Conservation (phyloP, 2,888 invertebrate genomes). For the Parnassius glacialis region DNA sequence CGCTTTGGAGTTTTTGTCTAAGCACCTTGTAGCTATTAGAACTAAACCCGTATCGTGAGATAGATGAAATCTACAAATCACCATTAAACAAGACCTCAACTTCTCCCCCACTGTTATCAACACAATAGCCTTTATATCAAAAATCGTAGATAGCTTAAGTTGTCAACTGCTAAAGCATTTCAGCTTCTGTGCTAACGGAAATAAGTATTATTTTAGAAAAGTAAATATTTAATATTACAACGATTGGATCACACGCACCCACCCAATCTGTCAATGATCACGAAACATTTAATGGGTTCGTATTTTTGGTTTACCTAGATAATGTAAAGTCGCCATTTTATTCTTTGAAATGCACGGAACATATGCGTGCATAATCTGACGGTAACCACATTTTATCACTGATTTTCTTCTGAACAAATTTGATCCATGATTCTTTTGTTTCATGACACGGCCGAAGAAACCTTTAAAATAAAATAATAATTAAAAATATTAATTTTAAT, state of each 20-base stretch:
- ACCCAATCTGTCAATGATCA: constrained; percentile 17
- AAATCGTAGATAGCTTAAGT: background rate
- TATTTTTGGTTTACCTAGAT: constrained; percentile 11
- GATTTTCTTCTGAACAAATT: too few relatives aligned
- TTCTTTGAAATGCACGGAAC: too few relatives aligned
- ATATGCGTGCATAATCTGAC: too few relatives aligned
- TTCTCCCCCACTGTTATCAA: background rate
- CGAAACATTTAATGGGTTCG: constrained; percentile 17
- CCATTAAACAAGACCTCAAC: constrained; percentile 16
- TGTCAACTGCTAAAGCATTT: background rate
- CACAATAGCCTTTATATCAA: background rate
- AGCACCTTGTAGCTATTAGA: constrained; percentile 32
- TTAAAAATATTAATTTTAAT: too few relatives aligned
- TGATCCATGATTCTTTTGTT: too few relatives aligned
- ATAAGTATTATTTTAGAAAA: constrained; percentile 2
- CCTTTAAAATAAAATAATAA: too few relatives aligned
- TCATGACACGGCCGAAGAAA: too few relatives aligned
- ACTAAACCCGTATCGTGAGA: constrained; percentile 32
- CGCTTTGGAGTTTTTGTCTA: constrained; percentile 28
- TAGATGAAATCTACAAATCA: constrained; percentile 24
- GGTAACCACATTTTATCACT: too few relatives aligned
- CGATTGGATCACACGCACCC: constrained; percentile 11
- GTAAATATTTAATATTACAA: constrained; percentile 16
- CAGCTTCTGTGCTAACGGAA: background rate
- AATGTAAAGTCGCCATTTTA: background rate